Evolutionary conservation across 30 jellyfish, hydroid and myxozoan species (phyloP).

Genomic region (Pelagia noctiluca): DNA sequence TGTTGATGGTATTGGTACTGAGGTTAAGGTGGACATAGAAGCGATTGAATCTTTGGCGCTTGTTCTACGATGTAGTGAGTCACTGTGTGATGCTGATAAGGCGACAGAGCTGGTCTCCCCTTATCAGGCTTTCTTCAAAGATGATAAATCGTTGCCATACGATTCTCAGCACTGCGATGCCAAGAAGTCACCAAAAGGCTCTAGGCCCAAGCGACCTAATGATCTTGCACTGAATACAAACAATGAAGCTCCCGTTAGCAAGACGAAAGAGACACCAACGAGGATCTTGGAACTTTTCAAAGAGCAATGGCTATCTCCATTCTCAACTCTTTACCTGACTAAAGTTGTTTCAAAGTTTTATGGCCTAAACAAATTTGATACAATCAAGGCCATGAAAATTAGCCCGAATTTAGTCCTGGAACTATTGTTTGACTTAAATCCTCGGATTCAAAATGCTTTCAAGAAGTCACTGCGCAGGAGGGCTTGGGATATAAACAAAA

Average conservation of each 20-base stretch:
- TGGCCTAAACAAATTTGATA: neutral
- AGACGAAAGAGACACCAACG: neutral
- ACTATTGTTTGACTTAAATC: slow-evolving; percentile 68
- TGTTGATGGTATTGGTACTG: neutral
- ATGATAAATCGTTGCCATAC: slow-evolving; percentile 33
- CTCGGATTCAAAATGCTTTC: slow-evolving; percentile 73
- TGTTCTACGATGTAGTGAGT: slow-evolving; percentile 19
- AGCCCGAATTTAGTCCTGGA: slow-evolving; percentile 30
- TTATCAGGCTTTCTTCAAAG: slow-evolving; percentile 24
- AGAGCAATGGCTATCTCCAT: slow-evolving; percentile 79
- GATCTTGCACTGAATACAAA: slow-evolving; percentile 2
- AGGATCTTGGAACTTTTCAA: slow-evolving; percentile 52
- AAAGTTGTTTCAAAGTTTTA: slow-evolving; percentile 44
- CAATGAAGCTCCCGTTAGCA: neutral
- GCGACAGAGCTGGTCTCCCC: slow-evolving; percentile 22
- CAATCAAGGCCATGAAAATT: neutral
- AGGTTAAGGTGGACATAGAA: neutral
- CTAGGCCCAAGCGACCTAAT: slow-evolving; percentile 28
- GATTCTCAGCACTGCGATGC: neutral
- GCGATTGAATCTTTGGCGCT: slow-evolving; percentile 32
- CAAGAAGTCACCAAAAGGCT: slow-evolving; percentile 5
- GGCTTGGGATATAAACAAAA: slow-evolving; percentile 71
- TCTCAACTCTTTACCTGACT: slow-evolving; percentile 62
- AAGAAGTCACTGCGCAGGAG: slow-evolving; percentile 75
- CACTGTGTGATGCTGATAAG: neutral